Evolutionary conservation across 2,113 vertebrate genomes (phyloP).

Genomic region (Malurus alboscapulatus): DNA sequence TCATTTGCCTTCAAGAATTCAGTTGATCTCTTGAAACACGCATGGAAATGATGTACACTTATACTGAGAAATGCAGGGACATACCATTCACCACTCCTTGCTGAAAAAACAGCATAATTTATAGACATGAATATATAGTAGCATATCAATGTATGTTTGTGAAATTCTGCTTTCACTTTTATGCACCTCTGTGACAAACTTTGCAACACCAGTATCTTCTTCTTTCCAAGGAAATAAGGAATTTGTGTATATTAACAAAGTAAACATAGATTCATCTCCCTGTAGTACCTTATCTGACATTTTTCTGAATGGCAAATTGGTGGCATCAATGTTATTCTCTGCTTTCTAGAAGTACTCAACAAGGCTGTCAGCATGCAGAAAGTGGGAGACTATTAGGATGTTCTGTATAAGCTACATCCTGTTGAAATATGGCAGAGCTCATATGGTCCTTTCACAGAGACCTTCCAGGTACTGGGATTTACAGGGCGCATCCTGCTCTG

Average conservation of each 20-base stretch:
- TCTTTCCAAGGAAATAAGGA: neutral
- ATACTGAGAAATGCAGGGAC: neutral
- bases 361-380: neutral
- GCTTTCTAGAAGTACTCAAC: neutral
- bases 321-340: neutral
- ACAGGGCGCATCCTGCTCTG: neutral
- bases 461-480: neutral
- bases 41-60: neutral
- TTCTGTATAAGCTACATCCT: neutral
- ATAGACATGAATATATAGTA: neutral
- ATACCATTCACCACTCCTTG: neutral
- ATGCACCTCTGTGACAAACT: neutral
- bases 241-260: neutral
- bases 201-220: neutral
- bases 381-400: neutral
- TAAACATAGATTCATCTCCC: neutral
- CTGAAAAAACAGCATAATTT: neutral
- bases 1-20: constrained; percentile 40
- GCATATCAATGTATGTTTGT: neutral
- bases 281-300: neutral
- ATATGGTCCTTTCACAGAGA: neutral
- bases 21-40: neutral
- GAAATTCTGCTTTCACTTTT: neutral
- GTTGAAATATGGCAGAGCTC: neutral
- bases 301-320: neutral